phyloP scores from a whole-genome alignment of 2,888 invertebrate genomes.

The Pristionchus fissidentatus region DNA sequence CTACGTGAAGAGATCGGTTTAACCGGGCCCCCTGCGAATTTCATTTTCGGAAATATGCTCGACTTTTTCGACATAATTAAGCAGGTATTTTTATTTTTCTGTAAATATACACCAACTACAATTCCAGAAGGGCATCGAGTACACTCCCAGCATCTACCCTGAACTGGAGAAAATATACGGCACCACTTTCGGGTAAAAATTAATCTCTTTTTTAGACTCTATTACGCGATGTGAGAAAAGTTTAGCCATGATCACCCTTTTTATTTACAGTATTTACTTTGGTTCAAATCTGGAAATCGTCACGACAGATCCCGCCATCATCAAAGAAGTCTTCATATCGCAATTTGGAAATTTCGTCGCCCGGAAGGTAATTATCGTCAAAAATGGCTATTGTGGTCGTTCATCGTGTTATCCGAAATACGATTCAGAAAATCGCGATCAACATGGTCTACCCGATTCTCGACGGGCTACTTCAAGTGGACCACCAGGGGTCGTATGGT shows the following conservation, averaged over 20 bases:
- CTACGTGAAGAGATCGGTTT: constrained; percentile 37
- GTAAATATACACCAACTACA: too few species aligned
- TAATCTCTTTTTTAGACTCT: neutral
- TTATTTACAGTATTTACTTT: constrained; percentile 61
- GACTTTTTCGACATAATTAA: constrained; percentile 19
- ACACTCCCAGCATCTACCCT: constrained; percentile 1
- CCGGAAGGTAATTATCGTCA: too few species aligned
- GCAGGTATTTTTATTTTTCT: neutral
- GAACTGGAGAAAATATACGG: constrained; percentile 9
- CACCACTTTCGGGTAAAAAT: constrained; percentile 5
- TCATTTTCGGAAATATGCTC: constrained; percentile 28
- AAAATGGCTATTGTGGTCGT: too few species aligned
- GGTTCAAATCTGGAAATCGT: constrained; percentile 58
- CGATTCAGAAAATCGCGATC: constrained; percentile 40
- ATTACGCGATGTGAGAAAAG: neutral
- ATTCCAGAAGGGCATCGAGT: constrained; percentile 27
- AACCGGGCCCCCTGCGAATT: constrained; percentile 3
- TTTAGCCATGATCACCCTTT: too few species aligned
- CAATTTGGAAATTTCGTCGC: constrained; percentile 68
- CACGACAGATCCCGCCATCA: constrained; percentile 61
- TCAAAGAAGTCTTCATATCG: constrained; percentile 68
- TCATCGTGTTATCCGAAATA: neutral
- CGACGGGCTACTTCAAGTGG: constrained; percentile 45
- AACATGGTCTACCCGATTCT: constrained; percentile 44
- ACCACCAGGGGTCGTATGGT: constrained; percentile 47